Base-by-base conservation (phyloP, 64 coral and sea anemone species). In the Anthopleura sola region DNA sequence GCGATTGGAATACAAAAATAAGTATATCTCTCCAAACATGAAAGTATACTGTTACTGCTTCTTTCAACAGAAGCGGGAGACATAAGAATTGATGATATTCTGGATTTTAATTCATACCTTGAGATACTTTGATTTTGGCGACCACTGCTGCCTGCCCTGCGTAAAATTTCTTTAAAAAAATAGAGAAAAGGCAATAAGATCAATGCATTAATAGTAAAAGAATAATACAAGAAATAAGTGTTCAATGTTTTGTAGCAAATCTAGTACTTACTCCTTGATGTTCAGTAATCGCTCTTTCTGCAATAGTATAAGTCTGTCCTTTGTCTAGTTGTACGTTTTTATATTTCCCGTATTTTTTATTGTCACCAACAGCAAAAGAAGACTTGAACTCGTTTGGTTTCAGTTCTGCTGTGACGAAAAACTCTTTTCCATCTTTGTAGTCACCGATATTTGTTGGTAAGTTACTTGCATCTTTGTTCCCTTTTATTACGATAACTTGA, bases 281-380 rank as follows among this genome's bases (percentile, higher is more conserved):
- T 48, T 39, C 3, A 24, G 87, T 88, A 21, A 82, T 11, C 19
- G 78, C 78, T 68, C 87, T 88, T 80, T 88, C 55, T 56, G 31
- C 62, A 3, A 88, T 24, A 49, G 81, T 49, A 13, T 82, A 88
- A 5, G 44, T 46, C 31, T 88, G 1, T 6, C 87, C 78, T 48
- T 26, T 68, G 17, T 82, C 23, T 7, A 88, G 56, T 68, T 13
- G 26, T 34, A 21, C 81, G 46, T 88, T 88, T 6, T 34, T 21
- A 28, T 88, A 88, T 3, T 10, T 33, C 44, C 40, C 78, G 69
- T 20, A 49, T 6, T 13, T 88, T 49, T 50, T 36, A 14, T 82
- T 53, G 46, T 88, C 77, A 17, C 87, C 87, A 50, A 88, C 38
- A 68, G 55, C 34, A 49, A 88, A 88, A 28, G 29, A 15, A 2